phyloP scores from a whole-genome alignment of 1,140 invertebrate species.

The Aphidius ervi region DNA sequence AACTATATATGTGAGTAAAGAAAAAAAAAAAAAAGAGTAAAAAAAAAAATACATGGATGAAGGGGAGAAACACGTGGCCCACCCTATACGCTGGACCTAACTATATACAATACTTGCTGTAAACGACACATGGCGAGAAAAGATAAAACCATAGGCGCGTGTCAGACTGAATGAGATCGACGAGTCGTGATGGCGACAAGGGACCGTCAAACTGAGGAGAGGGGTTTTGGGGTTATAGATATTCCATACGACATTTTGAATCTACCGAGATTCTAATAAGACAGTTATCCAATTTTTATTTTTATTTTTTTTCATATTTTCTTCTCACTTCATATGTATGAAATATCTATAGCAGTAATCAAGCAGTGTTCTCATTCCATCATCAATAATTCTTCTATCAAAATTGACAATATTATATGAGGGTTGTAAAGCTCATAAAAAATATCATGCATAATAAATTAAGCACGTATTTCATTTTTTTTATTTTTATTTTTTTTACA shows the following conservation, averaged over 20 bases:
- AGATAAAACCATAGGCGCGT: slow-evolving; percentile 30
- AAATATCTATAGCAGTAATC: too few relatives aligned
- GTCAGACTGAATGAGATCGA: slow-evolving; percentile 28
- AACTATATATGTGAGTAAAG: too few relatives aligned
- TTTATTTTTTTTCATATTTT: too few relatives aligned
- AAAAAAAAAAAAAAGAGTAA: neutral
- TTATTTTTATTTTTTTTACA: too few relatives aligned
- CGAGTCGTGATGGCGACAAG: slow-evolving; percentile 29
- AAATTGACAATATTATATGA: too few relatives aligned
- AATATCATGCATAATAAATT: too few relatives aligned
- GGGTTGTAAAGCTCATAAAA: too few relatives aligned
- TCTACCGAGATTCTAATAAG: slow-evolving; percentile 1
- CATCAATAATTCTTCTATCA: too few relatives aligned
- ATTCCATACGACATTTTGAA: too few relatives aligned
- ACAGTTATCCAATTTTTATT: slow-evolving; percentile 1
- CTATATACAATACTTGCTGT: neutral
- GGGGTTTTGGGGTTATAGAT: neutral
- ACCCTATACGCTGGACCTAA: slow-evolving; percentile 15
- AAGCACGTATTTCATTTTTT: too few relatives aligned
- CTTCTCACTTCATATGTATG: too few relatives aligned
- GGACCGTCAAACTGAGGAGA: slow-evolving; percentile 6
- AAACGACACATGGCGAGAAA: slow-evolving; percentile 26
- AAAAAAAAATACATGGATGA: neutral
- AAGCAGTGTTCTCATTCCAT: too few relatives aligned
- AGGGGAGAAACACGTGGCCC: slow-evolving; percentile 12